phyloP scores from a whole-genome alignment of 1,140 invertebrate species.

The Megathymus violae region DNA sequence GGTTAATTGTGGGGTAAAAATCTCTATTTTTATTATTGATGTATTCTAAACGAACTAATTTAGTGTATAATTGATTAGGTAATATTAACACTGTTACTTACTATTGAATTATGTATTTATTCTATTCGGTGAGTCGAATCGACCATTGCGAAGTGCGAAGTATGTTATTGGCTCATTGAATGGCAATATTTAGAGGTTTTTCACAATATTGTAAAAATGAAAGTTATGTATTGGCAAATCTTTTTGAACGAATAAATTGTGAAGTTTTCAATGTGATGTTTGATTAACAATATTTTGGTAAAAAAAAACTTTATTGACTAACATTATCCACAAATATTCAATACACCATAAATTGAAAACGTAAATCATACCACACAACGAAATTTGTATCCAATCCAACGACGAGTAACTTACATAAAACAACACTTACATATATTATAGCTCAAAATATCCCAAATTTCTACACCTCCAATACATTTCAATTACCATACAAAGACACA shows the following conservation, averaged over 20 bases:
- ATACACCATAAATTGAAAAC: too few relatives aligned
- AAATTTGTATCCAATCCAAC: too few relatives aligned
- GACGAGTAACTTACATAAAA: too few relatives aligned
- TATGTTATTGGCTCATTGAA: slow-evolving; percentile 49
- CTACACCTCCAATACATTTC: too few relatives aligned
- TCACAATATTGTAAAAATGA: slow-evolving; percentile 61
- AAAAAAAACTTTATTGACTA: too few relatives aligned
- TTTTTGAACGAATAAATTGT: slow-evolving; percentile 67
- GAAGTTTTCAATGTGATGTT: slow-evolving; percentile 40
- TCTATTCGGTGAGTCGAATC: slow-evolving; percentile 44
- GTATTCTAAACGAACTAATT: slow-evolving; percentile 56
- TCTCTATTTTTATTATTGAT: slow-evolving; percentile 66
- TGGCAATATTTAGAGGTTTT: slow-evolving; percentile 54
- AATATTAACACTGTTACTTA: slow-evolving; percentile 46
- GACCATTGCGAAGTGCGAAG: slow-evolving; percentile 4
- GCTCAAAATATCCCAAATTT: too few relatives aligned
- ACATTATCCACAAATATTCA: too few relatives aligned
- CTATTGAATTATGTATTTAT: slow-evolving; percentile 46
- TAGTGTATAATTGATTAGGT: slow-evolving; percentile 33
- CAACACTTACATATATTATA: too few relatives aligned
- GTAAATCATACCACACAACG: too few relatives aligned
- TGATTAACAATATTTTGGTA: slow-evolving; percentile 28
- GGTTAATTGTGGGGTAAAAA: slow-evolving; percentile 52
- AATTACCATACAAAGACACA: too few relatives aligned
- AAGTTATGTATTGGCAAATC: slow-evolving; percentile 58